phyloP scores from a whole-genome alignment of 1,140 invertebrate genomes.

The Cydia fagiglandana region DNA sequence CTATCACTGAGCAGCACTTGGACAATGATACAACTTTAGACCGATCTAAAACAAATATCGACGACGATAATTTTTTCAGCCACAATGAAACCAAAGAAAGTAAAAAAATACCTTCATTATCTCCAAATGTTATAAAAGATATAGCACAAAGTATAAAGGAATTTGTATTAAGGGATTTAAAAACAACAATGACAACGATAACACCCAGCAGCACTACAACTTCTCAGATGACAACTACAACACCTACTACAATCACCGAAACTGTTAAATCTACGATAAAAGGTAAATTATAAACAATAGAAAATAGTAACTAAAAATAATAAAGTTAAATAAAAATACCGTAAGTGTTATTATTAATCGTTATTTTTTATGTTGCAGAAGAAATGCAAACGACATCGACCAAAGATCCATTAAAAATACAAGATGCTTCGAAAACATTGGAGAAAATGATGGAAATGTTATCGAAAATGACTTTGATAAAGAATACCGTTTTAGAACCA shows the following conservation, averaged over 20 bases:
- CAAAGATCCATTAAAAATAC: slow-evolving; percentile 11
- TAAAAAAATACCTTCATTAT: slow-evolving; percentile 31
- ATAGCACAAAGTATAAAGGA: slow-evolving; percentile 63
- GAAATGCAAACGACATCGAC: not conserved
- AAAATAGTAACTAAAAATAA: not conserved
- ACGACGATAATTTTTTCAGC: not conserved
- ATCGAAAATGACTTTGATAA: slow-evolving; percentile 54
- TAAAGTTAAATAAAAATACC: not conserved
- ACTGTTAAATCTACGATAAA: slow-evolving; percentile 21
- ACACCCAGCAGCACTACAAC: slow-evolving; percentile 33
- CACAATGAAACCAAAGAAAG: not conserved
- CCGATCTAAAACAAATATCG: not conserved
- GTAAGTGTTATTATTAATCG: not conserved
- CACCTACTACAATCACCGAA: slow-evolving; percentile 32
- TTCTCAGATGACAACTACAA: slow-evolving; percentile 28
- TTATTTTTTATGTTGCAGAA: not conserved
- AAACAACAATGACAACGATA: slow-evolving; percentile 39
- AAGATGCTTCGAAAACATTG: slow-evolving; percentile 39
- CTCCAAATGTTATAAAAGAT: slow-evolving; percentile 53
- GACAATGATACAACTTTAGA: not conserved
- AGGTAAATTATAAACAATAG: slow-evolving; percentile 35
- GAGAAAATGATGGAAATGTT: slow-evolving; percentile 60
- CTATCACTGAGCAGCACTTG: not conserved
- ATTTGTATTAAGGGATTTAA: slow-evolving; percentile 58
- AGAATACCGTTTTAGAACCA: slow-evolving; percentile 32